Evolutionary conservation across 2,113 vertebrate genomes (phyloP).

Genomic region (Coregonus clupeaformis): DNA sequence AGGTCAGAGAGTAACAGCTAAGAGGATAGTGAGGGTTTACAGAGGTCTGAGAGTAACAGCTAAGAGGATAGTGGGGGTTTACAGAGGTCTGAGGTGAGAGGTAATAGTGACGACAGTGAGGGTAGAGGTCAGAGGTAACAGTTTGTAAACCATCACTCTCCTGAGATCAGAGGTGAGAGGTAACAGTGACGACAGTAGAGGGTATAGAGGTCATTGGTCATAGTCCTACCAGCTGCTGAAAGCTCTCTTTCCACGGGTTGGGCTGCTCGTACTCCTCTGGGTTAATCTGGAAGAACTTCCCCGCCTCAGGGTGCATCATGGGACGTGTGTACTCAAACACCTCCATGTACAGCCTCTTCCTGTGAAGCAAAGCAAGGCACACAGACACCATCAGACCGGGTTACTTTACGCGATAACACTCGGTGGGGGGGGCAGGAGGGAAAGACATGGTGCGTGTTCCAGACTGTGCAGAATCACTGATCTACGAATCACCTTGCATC

Average conservation of each 20-base stretch:
- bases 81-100: not conserved
- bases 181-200: no score
- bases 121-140: no score
- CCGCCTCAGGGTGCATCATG: constrained; percentile 99
- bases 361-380: constrained; percentile 51
- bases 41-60: no score
- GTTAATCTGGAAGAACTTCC: constrained; percentile 99
- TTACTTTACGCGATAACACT: no score
- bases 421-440: no score
- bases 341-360: constrained; percentile 99
- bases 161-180: no score
- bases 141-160: no score
- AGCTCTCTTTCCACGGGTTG: constrained; percentile 99
- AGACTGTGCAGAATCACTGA: no score
- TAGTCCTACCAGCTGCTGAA: constrained; percentile 94
- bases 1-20: not conserved
- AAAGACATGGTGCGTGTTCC: no score
- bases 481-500: no score
- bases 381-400: no score
- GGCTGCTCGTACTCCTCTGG: constrained; percentile 98
- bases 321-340: constrained; percentile 98
- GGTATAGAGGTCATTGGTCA: not conserved
- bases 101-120: not conserved
- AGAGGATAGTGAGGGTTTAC: no score
- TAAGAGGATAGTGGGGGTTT: not conserved